Conservation (phyloP, 2,888 invertebrate genomes). For the Scrobipalpa atriplicella region DNA sequence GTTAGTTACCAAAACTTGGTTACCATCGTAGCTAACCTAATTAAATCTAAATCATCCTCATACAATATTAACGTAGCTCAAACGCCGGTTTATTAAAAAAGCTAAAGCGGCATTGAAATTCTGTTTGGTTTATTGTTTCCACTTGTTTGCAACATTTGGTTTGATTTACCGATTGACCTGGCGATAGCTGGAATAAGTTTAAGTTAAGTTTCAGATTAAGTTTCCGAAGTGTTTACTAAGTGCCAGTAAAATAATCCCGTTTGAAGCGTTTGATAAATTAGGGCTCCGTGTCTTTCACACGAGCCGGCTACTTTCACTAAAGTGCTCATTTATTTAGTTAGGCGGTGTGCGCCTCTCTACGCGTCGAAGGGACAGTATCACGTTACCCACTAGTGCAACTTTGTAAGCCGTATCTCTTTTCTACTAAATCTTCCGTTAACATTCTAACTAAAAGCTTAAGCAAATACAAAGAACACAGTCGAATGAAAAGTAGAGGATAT, state of each 20-base stretch:
- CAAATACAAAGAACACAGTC: constrained; percentile 13
- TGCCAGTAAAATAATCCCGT: constrained; percentile 42
- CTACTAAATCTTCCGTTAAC: constrained; percentile 14
- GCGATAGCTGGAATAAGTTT: neutral
- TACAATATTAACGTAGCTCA: no score
- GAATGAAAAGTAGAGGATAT: constrained; percentile 15
- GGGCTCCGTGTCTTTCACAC: constrained; percentile 49
- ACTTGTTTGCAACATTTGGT: neutral
- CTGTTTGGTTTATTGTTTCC: constrained; percentile 1
- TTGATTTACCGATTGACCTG: neutral
- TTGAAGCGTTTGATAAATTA: constrained; percentile 52
- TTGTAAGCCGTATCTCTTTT: constrained; percentile 14
- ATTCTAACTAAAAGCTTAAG: constrained; percentile 19
- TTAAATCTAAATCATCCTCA: no score
- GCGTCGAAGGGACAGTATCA: constrained; percentile 31
- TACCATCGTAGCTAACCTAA: no score
- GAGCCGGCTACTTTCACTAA: constrained; percentile 54
- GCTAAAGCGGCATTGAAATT: neutral
- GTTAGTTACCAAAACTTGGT: no score
- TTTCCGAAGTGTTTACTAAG: constrained; percentile 21
- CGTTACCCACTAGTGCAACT: constrained; percentile 30
- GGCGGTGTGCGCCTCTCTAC: constrained; percentile 25
- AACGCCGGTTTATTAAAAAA: neutral
- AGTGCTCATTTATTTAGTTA: constrained; percentile 56
- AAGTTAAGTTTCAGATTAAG: no score